These are phyloP conservation scores for Drosophila borborema DNA, from an alignment of 2,888 invertebrate genomes.

Conservation along the genomic window DNA sequence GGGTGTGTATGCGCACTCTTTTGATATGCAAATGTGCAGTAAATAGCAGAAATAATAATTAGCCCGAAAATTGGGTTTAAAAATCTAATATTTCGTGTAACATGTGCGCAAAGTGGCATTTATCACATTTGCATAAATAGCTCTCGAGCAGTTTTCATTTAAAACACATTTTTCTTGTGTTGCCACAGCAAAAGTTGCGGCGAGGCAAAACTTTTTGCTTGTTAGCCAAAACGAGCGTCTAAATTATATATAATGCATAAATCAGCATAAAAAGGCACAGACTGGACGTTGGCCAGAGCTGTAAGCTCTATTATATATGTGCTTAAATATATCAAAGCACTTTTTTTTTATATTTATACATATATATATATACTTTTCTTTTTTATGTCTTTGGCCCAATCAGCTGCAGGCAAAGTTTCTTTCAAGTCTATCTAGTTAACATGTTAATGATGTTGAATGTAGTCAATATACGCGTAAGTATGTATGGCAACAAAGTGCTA, in stretches of 20 bases:
- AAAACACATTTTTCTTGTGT: constrained; percentile 27
- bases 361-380: neutral
- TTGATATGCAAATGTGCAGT: constrained; percentile 59
- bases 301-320: constrained; percentile 22
- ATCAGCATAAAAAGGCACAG: constrained; percentile 35
- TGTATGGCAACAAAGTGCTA: constrained; percentile 19
- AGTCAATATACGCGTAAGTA: constrained; percentile 24
- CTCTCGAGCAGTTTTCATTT: constrained; percentile 44
- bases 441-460: constrained; percentile 47
- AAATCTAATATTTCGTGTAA: constrained; percentile 35
- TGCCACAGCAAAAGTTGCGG: constrained; percentile 40
- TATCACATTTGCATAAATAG: constrained; percentile 64
- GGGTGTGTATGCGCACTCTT: constrained; percentile 39
- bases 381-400: constrained; percentile 2
- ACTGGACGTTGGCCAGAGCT: constrained; percentile 27
- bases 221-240: constrained; percentile 45
- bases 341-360: neutral
- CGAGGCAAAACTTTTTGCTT: constrained; percentile 46
- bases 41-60: constrained; percentile 46
- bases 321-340: constrained; percentile 39
- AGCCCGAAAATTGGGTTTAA: constrained; percentile 26
- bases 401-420: constrained; percentile 22
- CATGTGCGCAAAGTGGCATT: constrained; percentile 24
- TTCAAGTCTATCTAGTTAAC: constrained; percentile 38
- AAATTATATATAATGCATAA: constrained; percentile 58